Base-by-base conservation (phyloP, 2,888 invertebrate genomes). In the Harmothoe impar region DNA sequence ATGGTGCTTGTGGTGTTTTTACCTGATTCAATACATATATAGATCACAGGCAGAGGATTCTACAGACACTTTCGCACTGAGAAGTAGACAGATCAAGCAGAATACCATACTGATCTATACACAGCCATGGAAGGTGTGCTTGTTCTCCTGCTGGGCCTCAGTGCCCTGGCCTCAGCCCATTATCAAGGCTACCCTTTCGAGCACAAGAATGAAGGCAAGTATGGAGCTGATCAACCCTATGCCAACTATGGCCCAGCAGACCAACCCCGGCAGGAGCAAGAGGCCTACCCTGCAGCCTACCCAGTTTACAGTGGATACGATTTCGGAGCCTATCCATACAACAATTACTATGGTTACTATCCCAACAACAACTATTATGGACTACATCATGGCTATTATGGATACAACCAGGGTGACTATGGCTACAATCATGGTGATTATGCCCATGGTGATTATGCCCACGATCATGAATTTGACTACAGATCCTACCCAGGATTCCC, bases 171-270 rank as follows among this genome's bases (percentile, higher is more conserved):
- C 25, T 72, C 72, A 29, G 72, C 72, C 25, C 72, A 72, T 29
- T 72, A 72, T 72, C 15, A 72, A 25, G 72, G 72, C 72, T 72
- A 72, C 29, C 72, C 72, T 72, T 72, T 72, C 29, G 72, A 72
- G 29, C 72, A 72, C 25, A 72, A 72, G 72, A 72, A 72, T 72
- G 72, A 72, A 7, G 72, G 72, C 29, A 72, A 72, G 72, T 72
- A 72, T 72, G 72, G 72, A 1, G 72, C 72, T 29, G 72, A 72
- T 3, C 72, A 72, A 5, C 72, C 72, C 31, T 72, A 29, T 12
- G 72, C 72, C 17, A 72, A 72, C 72, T 72, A 72, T 17, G 72
- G 72, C 72, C 31, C 72, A 0, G 72, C 72, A 29, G 72, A 72
- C 31, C 12, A n/a, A 7, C 29, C 72, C 25, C n/a, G 0, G 0